Percentiles rank a stretch among this genome's conserved stretches.
These are phyloP conservation scores for Connochaetes taurinus DNA, from an alignment of 2,113 vertebrate species.

Conservation along the genomic window DNA sequence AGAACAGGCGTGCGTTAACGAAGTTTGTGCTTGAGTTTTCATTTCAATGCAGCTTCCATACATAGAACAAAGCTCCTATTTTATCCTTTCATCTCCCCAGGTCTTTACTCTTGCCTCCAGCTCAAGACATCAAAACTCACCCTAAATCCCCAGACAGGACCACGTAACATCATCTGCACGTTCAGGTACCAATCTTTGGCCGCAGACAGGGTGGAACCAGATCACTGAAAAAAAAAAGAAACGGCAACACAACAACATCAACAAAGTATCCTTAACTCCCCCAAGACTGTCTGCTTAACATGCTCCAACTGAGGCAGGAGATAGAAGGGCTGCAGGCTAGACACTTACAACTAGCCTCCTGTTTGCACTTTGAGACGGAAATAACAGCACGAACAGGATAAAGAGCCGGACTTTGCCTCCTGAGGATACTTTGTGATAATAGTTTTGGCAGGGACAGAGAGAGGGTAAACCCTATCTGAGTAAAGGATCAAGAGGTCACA, in stretches of 20 bases:
- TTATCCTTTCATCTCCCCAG: neutral
- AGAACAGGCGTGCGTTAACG: rapidly evolving
- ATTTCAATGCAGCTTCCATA: neutral
- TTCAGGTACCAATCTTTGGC: neutral
- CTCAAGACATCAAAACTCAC: neutral
- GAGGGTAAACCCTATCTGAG: neutral
- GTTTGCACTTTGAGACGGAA: neutral
- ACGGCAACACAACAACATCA: neutral
- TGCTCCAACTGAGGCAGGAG: neutral
- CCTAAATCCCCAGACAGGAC: neutral
- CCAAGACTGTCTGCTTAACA: neutral
- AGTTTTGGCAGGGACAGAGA: neutral
- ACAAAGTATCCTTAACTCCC: neutral
- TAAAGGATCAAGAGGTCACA: neutral
- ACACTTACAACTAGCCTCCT: neutral
- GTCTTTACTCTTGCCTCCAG: constrained; percentile 37
- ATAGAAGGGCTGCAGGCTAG: neutral
- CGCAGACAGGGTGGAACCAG: rapidly evolving
- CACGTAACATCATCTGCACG: neutral
- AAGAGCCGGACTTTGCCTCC: neutral
- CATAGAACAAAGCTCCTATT: neutral
- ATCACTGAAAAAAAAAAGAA: neutral
- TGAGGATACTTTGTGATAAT: neutral
- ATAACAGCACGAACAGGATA: neutral
- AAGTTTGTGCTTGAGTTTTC: neutral